phyloP scores from a whole-genome alignment of 2,888 invertebrate species.

The Diachrysia chrysitis region DNA sequence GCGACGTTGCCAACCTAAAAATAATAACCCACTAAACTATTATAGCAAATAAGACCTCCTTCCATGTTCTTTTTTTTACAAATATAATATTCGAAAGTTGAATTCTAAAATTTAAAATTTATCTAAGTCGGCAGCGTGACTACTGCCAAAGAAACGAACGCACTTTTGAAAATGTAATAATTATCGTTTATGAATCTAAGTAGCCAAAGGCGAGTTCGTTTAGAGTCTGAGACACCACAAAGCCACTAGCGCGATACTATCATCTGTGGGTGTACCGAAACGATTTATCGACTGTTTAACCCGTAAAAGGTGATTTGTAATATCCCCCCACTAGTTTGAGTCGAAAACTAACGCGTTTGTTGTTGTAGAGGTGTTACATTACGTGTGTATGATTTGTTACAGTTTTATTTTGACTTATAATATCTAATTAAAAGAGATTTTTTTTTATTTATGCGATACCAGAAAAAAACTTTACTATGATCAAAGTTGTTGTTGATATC shows the following conservation, averaged over 20 bases:
- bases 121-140: slow-evolving; percentile 25
- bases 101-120: slow-evolving; percentile 18
- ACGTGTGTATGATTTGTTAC: slow-evolving; percentile 11
- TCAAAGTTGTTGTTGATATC: too few relatives aligned
- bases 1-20: background rate
- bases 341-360: slow-evolving; percentile 54
- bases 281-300: slow-evolving; percentile 82
- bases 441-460: too few relatives aligned
- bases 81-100: slow-evolving; percentile 3
- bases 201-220: slow-evolving; percentile 76
- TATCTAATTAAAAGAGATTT: background rate
- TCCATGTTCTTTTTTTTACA: background rate
- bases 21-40: background rate
- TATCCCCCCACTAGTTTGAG: slow-evolving; percentile 65
- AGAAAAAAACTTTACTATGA: too few relatives aligned
- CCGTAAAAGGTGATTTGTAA: slow-evolving; percentile 84
- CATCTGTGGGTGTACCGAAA: slow-evolving; percentile 80
- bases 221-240: slow-evolving; percentile 74
- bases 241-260: slow-evolving; percentile 78
- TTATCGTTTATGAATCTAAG: slow-evolving; percentile 79
- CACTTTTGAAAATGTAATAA: slow-evolving; percentile 71
- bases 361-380: slow-evolving; percentile 30
- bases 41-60: background rate
- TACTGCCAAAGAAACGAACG: slow-evolving; percentile 46
- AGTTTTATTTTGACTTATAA: background rate